phyloP scores from a whole-genome alignment of 2,888 invertebrate genomes.

The Yponomeuta cagnagella region DNA sequence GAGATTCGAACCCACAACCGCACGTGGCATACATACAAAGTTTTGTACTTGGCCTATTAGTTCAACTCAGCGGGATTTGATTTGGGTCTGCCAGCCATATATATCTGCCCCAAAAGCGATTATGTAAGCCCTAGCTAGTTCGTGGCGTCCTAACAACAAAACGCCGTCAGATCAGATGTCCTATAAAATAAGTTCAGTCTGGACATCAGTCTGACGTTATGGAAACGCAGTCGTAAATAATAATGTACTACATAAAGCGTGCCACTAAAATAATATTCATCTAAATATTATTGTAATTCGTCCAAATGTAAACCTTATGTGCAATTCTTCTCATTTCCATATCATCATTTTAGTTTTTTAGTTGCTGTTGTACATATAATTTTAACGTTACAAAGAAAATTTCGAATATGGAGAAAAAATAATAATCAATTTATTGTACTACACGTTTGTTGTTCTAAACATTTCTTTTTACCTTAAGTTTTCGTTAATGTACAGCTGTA shows the following conservation, averaged over 20 bases:
- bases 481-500: slow-evolving; percentile 73
- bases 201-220: background rate
- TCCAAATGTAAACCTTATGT: slow-evolving; percentile 67
- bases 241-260: slow-evolving; percentile 22
- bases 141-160: no score
- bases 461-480: slow-evolving; percentile 50
- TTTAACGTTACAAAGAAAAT: slow-evolving; percentile 54
- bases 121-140: no score
- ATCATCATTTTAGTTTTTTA: slow-evolving; percentile 68
- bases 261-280: slow-evolving; percentile 41
- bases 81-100: no score
- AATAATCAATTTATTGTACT: slow-evolving; percentile 43
- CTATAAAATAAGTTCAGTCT: background rate
- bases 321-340: slow-evolving; percentile 73
- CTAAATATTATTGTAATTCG: slow-evolving; percentile 55
- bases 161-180: background rate
- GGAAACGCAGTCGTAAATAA: slow-evolving; percentile 10
- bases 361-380: slow-evolving; percentile 70
- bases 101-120: no score
- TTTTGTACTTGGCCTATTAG: no score
- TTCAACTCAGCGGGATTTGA: no score
- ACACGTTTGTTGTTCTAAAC: slow-evolving; percentile 65
- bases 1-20: no score
- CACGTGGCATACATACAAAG: no score
- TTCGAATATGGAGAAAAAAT: slow-evolving; percentile 52